These are phyloP conservation scores for Aplochiton taeniatus DNA, from an alignment of 2,797 vertebrate genomes.

Conservation along the genomic window DNA sequence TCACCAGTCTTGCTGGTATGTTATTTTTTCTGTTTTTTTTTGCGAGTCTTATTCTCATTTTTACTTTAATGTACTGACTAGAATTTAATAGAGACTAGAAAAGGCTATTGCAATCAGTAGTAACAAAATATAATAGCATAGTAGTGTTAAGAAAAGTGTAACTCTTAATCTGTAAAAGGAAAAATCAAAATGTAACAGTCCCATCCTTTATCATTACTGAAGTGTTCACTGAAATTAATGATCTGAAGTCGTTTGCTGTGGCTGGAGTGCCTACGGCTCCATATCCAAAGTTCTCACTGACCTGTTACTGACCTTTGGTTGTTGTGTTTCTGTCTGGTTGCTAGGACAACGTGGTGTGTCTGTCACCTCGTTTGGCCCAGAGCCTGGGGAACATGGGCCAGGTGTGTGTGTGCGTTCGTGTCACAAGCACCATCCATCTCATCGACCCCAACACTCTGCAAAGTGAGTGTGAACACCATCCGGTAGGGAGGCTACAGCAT, in stretches of 20 bases:
- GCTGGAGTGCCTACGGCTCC: not conserved
- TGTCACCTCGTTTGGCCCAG: slow-evolving; percentile 92
- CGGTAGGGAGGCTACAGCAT: too few species aligned
- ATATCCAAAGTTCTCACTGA: not conserved
- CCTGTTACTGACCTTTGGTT: slow-evolving; percentile 21
- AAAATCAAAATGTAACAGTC: not conserved
- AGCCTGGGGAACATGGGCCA: slow-evolving; percentile 96
- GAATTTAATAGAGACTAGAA: too few species aligned
- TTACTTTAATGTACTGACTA: too few species aligned
- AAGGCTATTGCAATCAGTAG: too few species aligned
- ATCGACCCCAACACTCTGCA: slow-evolving; percentile 93
- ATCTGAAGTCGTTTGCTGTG: not conserved
- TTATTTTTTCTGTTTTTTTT: too few species aligned
- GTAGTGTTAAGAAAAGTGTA: too few species aligned
- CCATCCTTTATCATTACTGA: not conserved
- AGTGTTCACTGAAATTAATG: not conserved
- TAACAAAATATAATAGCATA: too few species aligned
- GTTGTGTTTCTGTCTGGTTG: slow-evolving; percentile 31
- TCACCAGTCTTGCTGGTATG: too few species aligned
- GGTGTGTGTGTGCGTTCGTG: slow-evolving; percentile 91
- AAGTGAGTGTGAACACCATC: slow-evolving; percentile 75
- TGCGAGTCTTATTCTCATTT: too few species aligned
- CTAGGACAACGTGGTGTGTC: slow-evolving; percentile 95
- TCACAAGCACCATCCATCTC: slow-evolving; percentile 92
- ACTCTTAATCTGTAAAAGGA: too few species aligned